Evolutionary conservation across 2,888 invertebrate genomes (phyloP).

Genomic region (Luffia ferchaultella): DNA sequence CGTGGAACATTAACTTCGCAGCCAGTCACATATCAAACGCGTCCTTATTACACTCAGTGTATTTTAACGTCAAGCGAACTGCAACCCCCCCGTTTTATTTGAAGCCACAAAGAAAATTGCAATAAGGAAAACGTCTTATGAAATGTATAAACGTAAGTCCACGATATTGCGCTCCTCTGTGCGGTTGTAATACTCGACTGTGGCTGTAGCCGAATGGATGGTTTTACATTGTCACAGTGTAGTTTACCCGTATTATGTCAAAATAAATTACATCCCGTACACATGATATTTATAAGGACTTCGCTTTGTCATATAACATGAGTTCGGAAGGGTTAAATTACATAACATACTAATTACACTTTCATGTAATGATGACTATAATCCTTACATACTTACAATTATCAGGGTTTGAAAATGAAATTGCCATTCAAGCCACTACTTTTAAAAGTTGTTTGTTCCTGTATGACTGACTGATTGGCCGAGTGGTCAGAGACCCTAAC

Average conservation of each 20-base stretch:
- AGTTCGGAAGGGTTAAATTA: no score
- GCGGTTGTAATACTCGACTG: slow-evolving; percentile 1
- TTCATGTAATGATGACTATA: no score
- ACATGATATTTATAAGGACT: no score
- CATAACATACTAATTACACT: no score
- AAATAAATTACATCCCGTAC: slow-evolving; percentile 4
- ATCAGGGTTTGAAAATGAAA: no score
- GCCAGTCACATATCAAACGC: neutral
- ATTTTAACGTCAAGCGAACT: neutral
- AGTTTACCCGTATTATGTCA: no score
- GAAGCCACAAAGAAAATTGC: slow-evolving; percentile 10
- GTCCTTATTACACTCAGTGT: neutral
- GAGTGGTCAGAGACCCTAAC: no score
- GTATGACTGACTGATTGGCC: no score
- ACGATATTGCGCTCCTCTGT: slow-evolving; percentile 2
- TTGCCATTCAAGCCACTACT: no score
- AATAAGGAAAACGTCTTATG: slow-evolving; percentile 13
- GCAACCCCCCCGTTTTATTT: slow-evolving; percentile 6
- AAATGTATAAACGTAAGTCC: slow-evolving; percentile 13
- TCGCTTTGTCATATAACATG: no score
- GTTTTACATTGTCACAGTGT: slow-evolving; percentile 4
- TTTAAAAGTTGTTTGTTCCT: no score
- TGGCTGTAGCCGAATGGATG: slow-evolving; percentile 1
- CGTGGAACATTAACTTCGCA: neutral
- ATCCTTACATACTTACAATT: no score